Percentiles rank a stretch among this genome's conserved stretches.
Conservation (phyloP, 2,113 vertebrate genomes). For the Petromus typicus region DNA sequence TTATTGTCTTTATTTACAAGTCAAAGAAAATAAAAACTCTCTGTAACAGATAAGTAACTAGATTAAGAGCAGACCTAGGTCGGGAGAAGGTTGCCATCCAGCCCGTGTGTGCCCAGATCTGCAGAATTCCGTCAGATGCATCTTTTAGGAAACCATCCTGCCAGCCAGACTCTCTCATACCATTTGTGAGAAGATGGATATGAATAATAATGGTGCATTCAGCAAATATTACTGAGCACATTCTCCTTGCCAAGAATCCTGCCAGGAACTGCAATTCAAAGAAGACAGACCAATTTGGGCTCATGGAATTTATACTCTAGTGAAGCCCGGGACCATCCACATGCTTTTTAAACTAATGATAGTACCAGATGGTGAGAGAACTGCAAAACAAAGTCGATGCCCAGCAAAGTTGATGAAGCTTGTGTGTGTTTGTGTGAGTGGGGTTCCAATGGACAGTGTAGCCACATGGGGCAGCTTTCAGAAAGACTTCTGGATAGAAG, state of each 20-base stretch:
- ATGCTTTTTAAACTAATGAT: neutral
- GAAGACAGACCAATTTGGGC: neutral
- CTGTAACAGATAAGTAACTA: neutral
- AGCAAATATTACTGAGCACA: neutral
- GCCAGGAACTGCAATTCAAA: neutral
- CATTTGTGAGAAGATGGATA: neutral
- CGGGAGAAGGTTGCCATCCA: neutral
- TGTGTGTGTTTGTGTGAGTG: neutral
- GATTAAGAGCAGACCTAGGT: neutral
- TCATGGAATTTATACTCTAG: neutral
- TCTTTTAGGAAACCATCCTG: neutral
- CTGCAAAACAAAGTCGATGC: neutral
- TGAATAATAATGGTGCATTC: neutral
- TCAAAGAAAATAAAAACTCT: neutral
- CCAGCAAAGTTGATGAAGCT: neutral
- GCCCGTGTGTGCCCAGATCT: neutral
- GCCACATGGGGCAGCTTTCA: neutral
- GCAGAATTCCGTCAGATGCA: neutral
- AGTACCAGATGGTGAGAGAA: neutral
- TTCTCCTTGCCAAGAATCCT: neutral
- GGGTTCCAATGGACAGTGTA: neutral
- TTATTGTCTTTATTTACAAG: neutral
- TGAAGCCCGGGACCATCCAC: neutral
- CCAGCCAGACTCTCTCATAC: neutral
- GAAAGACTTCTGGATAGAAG: neutral